Percentiles rank a stretch among this genome's conserved stretches.
Conservation (phyloP, 2,797 vertebrate species). For the Sebastes hopkinsi region DNA sequence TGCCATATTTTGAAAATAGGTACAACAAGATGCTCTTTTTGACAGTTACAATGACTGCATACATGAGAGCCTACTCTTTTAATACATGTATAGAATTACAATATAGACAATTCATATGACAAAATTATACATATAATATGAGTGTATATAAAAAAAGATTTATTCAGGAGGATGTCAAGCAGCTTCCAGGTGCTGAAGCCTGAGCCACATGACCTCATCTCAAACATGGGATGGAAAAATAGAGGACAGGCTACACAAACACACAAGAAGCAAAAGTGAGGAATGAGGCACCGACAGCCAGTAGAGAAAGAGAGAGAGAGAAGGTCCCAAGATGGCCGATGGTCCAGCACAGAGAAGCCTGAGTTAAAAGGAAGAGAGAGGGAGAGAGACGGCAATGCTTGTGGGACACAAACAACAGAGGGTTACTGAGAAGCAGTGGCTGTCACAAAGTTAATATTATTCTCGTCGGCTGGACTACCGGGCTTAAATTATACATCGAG, state of each 20-base stretch:
- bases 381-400: too few relatives aligned
- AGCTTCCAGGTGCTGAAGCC: not conserved
- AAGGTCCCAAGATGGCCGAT: too few relatives aligned
- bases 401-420: too few relatives aligned
- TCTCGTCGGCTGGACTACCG: too few relatives aligned
- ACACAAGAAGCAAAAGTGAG: not conserved
- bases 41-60: too few relatives aligned
- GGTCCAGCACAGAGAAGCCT: not conserved
- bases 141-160: not conserved
- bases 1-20: not conserved
- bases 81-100: not conserved
- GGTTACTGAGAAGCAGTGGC: too few relatives aligned
- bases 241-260: too few relatives aligned
- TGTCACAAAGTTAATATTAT: too few relatives aligned
- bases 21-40: not conserved
- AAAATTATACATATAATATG: not conserved
- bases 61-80: not conserved
- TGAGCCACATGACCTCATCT: too few relatives aligned
- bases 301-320: not conserved
- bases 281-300: not conserved
- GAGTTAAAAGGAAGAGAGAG: not conserved
- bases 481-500: too few relatives aligned
- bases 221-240: too few relatives aligned
- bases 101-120: not conserved
- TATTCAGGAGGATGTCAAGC: not conserved